phyloP scores from a whole-genome alignment of 2,797 vertebrate genomes.

The Dendrocincla fuliginosa region DNA sequence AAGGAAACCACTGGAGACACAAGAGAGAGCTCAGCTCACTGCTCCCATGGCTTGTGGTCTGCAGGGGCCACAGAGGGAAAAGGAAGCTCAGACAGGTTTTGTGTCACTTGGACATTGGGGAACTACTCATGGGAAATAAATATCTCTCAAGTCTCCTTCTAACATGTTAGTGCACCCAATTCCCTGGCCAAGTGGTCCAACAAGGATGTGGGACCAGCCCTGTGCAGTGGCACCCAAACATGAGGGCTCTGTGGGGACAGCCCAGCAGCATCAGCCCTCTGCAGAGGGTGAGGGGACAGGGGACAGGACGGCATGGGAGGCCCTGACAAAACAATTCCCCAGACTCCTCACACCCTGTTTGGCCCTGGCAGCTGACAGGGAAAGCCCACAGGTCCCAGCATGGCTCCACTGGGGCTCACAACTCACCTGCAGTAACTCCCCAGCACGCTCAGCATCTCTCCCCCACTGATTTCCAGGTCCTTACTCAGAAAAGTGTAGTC shows the following conservation, averaged over 20 bases:
- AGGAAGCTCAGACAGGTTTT: not conserved
- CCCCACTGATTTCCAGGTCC: not conserved
- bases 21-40: not conserved
- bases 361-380: not conserved
- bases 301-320: rapidly evolving
- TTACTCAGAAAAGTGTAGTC: not conserved
- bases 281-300: not conserved
- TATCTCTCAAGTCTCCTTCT: not conserved
- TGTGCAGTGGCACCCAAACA: rapidly evolving
- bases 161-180: not conserved
- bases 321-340: not conserved
- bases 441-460: not conserved
- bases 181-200: not conserved
- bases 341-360: rapidly evolving
- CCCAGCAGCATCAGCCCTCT: rapidly evolving
- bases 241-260: rapidly evolving
- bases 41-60: rapidly evolving
- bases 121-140: not conserved
- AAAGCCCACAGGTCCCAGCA: rapidly evolving
- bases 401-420: not conserved
- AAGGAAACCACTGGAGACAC: not conserved
- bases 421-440: not conserved
- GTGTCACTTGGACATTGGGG: rapidly evolving
- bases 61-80: not conserved
- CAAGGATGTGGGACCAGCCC: rapidly evolving